A percentile compares a stretch with the other conserved stretches of the same genome.
phyloP scores from a whole-genome alignment of 2,888 invertebrate genomes.

The Drosophila anomelani region DNA sequence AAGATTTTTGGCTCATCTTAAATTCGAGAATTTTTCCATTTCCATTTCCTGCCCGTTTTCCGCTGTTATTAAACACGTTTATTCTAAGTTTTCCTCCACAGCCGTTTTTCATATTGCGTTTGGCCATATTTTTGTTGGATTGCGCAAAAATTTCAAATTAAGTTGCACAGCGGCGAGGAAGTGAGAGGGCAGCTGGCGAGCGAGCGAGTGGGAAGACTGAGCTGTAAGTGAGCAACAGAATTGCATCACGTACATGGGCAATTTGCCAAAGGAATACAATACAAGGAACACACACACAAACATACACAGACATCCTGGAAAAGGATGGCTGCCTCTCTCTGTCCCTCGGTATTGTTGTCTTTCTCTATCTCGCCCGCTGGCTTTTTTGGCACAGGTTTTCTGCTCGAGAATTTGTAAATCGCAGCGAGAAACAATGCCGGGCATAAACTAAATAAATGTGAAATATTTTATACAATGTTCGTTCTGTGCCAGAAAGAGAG shows the following conservation, averaged over 20 bases:
- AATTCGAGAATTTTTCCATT: conserved; percentile 2
- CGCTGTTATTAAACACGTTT: conserved; percentile 77
- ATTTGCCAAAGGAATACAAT: conserved; percentile 78
- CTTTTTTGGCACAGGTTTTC: conserved; percentile 73
- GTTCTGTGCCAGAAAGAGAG: conserved; percentile 12
- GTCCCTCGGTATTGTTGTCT: conserved; percentile 10
- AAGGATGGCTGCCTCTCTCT: conserved; percentile 23
- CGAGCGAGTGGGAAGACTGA: neutral
- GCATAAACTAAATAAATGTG: conserved; percentile 80
- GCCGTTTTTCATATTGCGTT: conserved; percentile 77
- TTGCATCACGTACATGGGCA: conserved; percentile 82
- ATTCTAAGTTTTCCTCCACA: conserved; percentile 78
- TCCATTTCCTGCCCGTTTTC: conserved; percentile 30
- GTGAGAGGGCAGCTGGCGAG: conserved; percentile 9
- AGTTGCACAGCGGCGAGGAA: conserved; percentile 63
- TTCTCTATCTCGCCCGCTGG: conserved; percentile 9
- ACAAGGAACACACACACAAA: conserved; percentile 59
- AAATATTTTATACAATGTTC: conserved; percentile 70
- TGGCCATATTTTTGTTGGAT: conserved; percentile 78
- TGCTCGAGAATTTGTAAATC: conserved; percentile 79
- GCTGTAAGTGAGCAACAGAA: conserved; percentile 79
- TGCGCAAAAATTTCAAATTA: conserved; percentile 82
- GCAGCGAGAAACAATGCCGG: conserved; percentile 77
- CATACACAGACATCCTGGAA: conserved; percentile 26
- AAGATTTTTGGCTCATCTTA: conserved; percentile 8